A percentile compares a stretch with the other conserved stretches of the same genome.
These are phyloP conservation scores for Tribolium freemani DNA, from an alignment of 2,888 invertebrate species.

Conservation along the genomic window DNA sequence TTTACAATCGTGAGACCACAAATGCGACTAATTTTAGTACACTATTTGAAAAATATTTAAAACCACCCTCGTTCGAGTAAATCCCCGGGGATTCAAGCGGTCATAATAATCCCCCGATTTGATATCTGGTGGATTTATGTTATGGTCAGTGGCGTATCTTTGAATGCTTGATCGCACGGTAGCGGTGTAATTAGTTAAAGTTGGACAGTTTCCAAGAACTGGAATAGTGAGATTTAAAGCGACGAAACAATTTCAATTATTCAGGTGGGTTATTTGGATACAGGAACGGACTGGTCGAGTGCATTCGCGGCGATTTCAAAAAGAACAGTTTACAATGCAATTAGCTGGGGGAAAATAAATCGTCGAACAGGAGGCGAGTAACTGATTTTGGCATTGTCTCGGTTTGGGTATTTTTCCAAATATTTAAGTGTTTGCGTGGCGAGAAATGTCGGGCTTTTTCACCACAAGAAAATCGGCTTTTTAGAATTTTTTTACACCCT, in stretches of 20 bases:
- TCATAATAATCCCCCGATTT: no score
- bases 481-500: no score
- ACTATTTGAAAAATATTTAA: no score
- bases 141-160: no score
- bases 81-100: neutral
- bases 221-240: neutral
- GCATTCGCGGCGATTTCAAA: neutral
- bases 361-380: neutral
- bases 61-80: neutral
- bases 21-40: no score
- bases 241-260: neutral
- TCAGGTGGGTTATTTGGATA: neutral
- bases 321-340: neutral
- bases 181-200: neutral
- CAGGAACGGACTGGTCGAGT: neutral
- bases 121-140: no score
- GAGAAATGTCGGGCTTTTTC: no score
- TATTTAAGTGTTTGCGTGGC: no score
- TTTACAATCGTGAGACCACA: neutral
- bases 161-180: neutral
- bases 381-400: neutral
- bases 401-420: no score
- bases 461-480: no score
- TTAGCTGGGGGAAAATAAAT: neutral
- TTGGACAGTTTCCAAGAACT: neutral